Base-by-base conservation (phyloP, 2,113 vertebrate species). In the Isurus oxyrinchus region DNA sequence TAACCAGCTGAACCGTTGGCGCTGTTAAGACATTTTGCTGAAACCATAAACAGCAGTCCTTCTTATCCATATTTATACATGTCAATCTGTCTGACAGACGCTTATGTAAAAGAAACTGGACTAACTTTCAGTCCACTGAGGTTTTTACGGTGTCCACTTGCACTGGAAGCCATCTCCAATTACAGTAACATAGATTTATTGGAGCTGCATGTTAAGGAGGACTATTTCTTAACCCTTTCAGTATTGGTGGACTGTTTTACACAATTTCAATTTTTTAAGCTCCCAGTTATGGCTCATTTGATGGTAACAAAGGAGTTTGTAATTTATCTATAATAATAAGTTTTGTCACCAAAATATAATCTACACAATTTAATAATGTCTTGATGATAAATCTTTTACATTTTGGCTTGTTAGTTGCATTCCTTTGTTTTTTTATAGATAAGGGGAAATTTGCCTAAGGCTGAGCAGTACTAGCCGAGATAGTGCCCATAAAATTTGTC, bases 101-200 rank as follows among this genome's bases (percentile, higher is more conserved):
- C 44, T 53, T 69, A 95, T 16, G 44, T 53, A 95, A 67, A 72
- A 72, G 66, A 53, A 95, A 95, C 94, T 95, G 40, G 23, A 95
- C 44, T 95, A 61, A 69, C 94, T 49, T 72, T 53, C 13, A 27
- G 25, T 40, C 21, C 66, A 16, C 13, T 95, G 40, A 55, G 11
- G 23, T 25, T 53, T 72, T 95, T 95, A 66, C 63, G 61, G 61
- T 95, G 61, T 67, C 61, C 40, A 66, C 19, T 95, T 95, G 61
- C 93, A 49, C 63, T 49, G 93, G 93, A 66, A 44, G n/a, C 3
- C 63, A 95, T 66, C 93, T 67, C 88, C 61, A 25, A 21, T 95
- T 95, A 49, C 93, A 95, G 40, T 95, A 95, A 67, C n/a, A 49
- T 19, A 95, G 63, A 21, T 66, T 23, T 40, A 49, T 67, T 31